Percentiles rank a stretch among this genome's conserved stretches.
phyloP scores from a whole-genome alignment of 2,113 vertebrate genomes.

The Notiomystis cincta region DNA sequence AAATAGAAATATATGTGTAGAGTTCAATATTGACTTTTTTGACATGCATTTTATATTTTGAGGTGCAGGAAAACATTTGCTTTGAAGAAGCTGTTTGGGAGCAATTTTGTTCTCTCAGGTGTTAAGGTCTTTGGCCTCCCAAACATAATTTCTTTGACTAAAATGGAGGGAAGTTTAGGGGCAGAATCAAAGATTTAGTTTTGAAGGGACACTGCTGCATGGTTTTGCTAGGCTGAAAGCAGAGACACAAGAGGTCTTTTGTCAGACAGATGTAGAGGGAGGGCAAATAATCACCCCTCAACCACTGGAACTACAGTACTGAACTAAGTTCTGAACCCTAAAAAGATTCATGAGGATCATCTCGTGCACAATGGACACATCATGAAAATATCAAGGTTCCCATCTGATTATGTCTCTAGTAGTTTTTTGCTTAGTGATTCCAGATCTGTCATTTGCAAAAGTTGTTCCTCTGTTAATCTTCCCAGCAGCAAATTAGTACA shows the following conservation, averaged over 20 bases:
- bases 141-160: not conserved
- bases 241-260: not conserved
- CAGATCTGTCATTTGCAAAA: not conserved
- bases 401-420: not conserved
- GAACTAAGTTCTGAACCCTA: not conserved
- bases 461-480: not conserved
- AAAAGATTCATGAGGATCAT: not conserved
- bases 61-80: not conserved
- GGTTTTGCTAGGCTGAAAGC: not conserved
- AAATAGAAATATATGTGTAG: not conserved
- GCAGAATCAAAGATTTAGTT: not conserved
- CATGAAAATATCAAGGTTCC: not conserved
- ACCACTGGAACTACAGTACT: not conserved
- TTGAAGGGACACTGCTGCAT: not conserved
- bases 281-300: not conserved
- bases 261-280: not conserved
- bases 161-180: not conserved
- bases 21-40: not conserved
- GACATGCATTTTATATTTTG: not conserved
- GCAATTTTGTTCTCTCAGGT: not conserved
- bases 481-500: not conserved
- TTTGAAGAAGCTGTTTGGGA: not conserved
- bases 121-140: not conserved
- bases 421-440: not conserved
- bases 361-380: not conserved